Percentiles rank a stretch among this genome's conserved stretches.
Evolutionary conservation across 2,888 invertebrate genomes (phyloP).

Genomic region (Lampropteryx suffumata): DNA sequence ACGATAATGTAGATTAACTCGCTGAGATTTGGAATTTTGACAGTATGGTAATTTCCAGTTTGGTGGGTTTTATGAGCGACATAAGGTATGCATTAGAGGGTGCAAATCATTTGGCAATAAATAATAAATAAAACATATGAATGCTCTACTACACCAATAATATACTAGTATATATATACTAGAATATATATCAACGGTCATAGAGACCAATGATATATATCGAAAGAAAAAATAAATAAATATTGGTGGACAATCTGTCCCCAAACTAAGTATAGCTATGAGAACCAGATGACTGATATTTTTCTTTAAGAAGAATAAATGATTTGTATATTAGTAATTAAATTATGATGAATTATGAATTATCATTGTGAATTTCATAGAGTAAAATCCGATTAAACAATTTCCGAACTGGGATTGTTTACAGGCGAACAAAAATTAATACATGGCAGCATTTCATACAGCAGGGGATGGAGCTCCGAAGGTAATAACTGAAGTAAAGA

Average conservation of each 20-base stretch:
- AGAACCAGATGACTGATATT: no score
- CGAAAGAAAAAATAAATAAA: no score
- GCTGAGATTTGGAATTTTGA: conserved; percentile 24
- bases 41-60: conserved; percentile 24
- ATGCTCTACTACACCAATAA: no score
- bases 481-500: conserved; percentile 40
- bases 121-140: not conserved
- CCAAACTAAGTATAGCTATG: no score
- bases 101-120: conserved; percentile 8
- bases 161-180: no score
- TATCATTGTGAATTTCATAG: no score
- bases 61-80: conserved; percentile 27
- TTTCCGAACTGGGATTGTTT: not conserved
- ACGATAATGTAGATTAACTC: conserved; percentile 27
- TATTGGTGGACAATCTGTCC: no score
- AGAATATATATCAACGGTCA: no score
- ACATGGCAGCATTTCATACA: conserved; percentile 5
- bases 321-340: no score
- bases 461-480: conserved; percentile 36
- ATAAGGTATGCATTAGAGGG: conserved; percentile 34
- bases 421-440: conserved; percentile 4
- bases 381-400: conserved; percentile 1
- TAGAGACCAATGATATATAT: no score
- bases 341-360: no score
- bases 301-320: no score